These are phyloP conservation scores for Meriones psammophilus DNA, from an alignment of 2,797 vertebrate species.

Conservation along the genomic window DNA sequence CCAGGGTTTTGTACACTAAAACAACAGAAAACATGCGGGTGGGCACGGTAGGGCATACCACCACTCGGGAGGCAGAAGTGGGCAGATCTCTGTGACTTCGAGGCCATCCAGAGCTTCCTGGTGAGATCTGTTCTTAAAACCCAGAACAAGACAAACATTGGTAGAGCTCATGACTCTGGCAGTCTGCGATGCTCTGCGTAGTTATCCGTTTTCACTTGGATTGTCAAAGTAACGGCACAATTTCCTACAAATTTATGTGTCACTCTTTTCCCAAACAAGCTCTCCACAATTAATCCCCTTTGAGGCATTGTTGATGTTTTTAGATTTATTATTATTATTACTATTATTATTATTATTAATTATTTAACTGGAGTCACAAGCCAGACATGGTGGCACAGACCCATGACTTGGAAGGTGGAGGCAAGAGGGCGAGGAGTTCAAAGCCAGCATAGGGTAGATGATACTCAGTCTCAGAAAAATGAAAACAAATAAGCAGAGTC, in stretches of 20 bases:
- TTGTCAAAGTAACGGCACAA: not conserved
- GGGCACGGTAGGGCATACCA: not conserved
- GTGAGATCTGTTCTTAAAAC: not conserved
- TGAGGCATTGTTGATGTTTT: accelerated
- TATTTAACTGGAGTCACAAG: not conserved
- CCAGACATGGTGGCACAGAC: not conserved
- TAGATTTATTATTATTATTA: not conserved
- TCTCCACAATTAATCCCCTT: not conserved
- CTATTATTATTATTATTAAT: not conserved
- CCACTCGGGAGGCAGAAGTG: not conserved
- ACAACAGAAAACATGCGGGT: not conserved
- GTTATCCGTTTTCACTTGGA: conserved; percentile 1
- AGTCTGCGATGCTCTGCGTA: not conserved
- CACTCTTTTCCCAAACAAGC: not conserved
- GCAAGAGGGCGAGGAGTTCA: not conserved
- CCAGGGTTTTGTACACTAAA: not conserved
- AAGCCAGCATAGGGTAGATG: not conserved
- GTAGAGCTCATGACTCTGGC: not conserved
- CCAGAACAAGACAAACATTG: not conserved
- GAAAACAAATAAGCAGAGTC: not conserved
- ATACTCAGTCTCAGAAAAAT: not conserved
- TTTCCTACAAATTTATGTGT: not conserved
- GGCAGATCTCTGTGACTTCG: not conserved
- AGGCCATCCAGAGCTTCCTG: not conserved
- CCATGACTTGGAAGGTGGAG: not conserved